phyloP scores from a whole-genome alignment of 2,113 vertebrate genomes.

The Carlito syrichta region DNA sequence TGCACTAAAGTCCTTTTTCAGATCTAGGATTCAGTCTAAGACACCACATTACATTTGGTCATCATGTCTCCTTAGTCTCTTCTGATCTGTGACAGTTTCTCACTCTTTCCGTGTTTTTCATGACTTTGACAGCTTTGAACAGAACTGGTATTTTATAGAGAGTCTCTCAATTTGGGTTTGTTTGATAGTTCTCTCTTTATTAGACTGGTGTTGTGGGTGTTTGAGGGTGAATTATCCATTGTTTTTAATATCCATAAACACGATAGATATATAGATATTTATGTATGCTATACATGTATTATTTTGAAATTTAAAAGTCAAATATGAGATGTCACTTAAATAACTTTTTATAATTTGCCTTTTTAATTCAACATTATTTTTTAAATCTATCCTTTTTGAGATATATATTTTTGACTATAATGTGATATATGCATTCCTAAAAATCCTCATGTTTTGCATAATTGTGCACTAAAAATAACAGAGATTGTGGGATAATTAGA shows the following conservation, averaged over 20 bases:
- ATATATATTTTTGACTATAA: not conserved
- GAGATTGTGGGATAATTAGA: conserved; percentile 34
- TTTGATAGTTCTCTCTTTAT: conserved; percentile 6
- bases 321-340: not conserved
- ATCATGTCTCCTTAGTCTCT: not conserved
- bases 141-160: not conserved
- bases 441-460: conserved; percentile 45
- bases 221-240: conserved; percentile 5
- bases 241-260: not conserved
- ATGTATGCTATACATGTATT: not conserved
- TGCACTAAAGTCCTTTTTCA: not conserved
- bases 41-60: not conserved
- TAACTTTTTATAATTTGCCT: not conserved
- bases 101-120: not conserved
- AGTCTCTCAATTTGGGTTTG: not conserved
- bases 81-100: not conserved
- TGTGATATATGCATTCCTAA: conserved; percentile 33
- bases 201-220: not conserved
- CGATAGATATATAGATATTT: not conserved
- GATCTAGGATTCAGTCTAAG: not conserved
- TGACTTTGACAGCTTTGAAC: not conserved
- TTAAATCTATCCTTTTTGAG: conserved; percentile 25
- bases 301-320: conserved; percentile 17
- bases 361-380: conserved; percentile 36
- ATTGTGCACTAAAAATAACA: conserved; percentile 57